phyloP scores from a whole-genome alignment of 2,113 vertebrate species.

The Herpetotheres cachinnans region DNA sequence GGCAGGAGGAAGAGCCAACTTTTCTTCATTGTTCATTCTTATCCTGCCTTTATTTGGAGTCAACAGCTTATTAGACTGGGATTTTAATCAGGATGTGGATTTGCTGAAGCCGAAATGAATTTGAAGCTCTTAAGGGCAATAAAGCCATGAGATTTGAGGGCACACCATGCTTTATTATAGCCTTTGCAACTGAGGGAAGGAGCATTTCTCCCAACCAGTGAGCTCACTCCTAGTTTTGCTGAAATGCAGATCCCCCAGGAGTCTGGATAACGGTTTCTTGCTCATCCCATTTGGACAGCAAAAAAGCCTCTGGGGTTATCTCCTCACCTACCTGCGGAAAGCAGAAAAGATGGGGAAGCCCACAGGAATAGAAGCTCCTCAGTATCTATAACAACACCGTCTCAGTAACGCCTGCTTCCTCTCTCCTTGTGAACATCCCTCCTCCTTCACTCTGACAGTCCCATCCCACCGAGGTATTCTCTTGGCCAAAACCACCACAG shows the following conservation, averaged over 20 bases:
- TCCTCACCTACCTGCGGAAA: neutral
- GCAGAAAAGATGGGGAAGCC: neutral
- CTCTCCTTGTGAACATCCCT: neutral
- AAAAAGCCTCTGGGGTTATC: neutral
- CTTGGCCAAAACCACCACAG: neutral
- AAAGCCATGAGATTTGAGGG: neutral
- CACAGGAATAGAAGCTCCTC: neutral
- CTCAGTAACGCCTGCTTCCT: neutral
- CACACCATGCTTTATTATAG: neutral
- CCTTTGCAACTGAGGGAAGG: neutral
- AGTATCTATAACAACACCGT: neutral
- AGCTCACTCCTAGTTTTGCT: neutral
- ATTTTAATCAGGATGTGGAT: conserved; percentile 45
- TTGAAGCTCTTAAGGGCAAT: neutral
- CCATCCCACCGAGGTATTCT: neutral
- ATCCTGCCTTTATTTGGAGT: conserved; percentile 62
- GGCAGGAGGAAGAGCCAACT: conserved; percentile 41
- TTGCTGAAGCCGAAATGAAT: neutral
- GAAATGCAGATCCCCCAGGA: neutral
- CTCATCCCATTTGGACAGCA: neutral
- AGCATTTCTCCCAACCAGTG: neutral
- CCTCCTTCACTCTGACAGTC: accelerated
- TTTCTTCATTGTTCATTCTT: conserved; percentile 43
- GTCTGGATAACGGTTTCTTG: neutral
- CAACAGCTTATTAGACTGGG: conserved; percentile 46